Conservation (phyloP, 2,113 vertebrate genomes). For the Crocuta crocuta region DNA sequence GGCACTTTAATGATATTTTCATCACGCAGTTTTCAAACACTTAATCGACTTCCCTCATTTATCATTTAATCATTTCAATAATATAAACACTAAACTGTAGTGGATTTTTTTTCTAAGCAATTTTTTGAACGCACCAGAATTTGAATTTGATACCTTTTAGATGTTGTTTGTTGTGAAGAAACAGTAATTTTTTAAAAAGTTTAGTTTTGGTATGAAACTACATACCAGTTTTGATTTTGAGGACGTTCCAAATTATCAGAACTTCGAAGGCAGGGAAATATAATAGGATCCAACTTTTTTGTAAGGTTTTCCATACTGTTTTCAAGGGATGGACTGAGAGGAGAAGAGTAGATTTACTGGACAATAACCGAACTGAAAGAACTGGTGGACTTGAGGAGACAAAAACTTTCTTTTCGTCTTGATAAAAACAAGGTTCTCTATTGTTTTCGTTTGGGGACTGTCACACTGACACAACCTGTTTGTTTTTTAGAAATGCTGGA, state of each 20-base stretch:
- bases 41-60: background rate
- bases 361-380: background rate
- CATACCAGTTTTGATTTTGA: slow-evolving; percentile 30
- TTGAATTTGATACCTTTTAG: slow-evolving; percentile 35
- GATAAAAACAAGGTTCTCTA: slow-evolving; percentile 15
- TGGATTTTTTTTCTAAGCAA: background rate
- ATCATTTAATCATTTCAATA: slow-evolving; percentile 15
- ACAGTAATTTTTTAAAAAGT: background rate
- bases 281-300: background rate
- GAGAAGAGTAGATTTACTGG: background rate
- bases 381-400: background rate
- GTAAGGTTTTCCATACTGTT: background rate
- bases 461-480: slow-evolving; percentile 48
- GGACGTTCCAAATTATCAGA: slow-evolving; percentile 40
- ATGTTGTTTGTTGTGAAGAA: background rate
- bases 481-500: slow-evolving; percentile 60
- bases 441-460: slow-evolving; percentile 21
- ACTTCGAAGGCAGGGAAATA: background rate
- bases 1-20: background rate
- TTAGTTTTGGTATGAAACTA: background rate
- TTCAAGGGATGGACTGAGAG: background rate
- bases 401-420: slow-evolving; percentile 39
- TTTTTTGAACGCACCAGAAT: slow-evolving; percentile 29
- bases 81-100: background rate
- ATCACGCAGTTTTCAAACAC: slow-evolving; percentile 4